A percentile compares a stretch with the other conserved stretches of the same genome.
Conservation (phyloP, 2,797 vertebrate species). For the Eupleurogrammus muticus region DNA sequence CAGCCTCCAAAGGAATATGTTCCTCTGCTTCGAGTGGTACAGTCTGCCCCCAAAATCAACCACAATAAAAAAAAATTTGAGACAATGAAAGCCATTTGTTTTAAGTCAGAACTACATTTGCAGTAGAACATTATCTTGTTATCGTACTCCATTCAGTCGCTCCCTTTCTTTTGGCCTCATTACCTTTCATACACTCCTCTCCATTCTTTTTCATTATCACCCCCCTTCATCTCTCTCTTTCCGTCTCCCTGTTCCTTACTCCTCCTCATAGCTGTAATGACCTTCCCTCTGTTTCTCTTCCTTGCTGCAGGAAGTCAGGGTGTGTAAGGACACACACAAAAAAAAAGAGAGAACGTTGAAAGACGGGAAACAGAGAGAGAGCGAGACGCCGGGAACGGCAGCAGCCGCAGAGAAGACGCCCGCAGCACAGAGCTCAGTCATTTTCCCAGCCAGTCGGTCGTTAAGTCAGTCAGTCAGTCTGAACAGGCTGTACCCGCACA, state of each 20-base stretch:
- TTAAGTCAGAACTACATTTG: conserved; percentile 33
- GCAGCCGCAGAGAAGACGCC: conserved; percentile 25
- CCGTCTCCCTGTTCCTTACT: conserved; percentile 35
- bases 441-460: conserved; percentile 61
- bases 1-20: conserved; percentile 2
- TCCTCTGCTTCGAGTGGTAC: conserved; percentile 10
- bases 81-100: conserved; percentile 40
- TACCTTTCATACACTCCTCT: conserved; percentile 59
- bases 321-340: conserved; percentile 5
- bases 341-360: conserved; percentile 30
- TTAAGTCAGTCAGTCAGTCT: conserved; percentile 61
- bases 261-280: conserved; percentile 43
- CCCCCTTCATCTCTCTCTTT: conserved; percentile 44
- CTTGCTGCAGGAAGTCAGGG: conserved; percentile 39
- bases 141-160: conserved; percentile 38
- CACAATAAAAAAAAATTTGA: conserved; percentile 5
- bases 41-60: conserved; percentile 25
- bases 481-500: conserved; percentile 52
- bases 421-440: conserved; percentile 32
- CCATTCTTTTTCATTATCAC: conserved; percentile 64
- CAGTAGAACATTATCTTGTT: conserved; percentile 49
- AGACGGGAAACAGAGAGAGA: conserved; percentile 19
- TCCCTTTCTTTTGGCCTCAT: conserved; percentile 67
- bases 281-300: conserved; percentile 30
- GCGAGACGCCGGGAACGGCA: conserved; percentile 8